phyloP scores from a whole-genome alignment of 2,888 invertebrate species.

The Teleiodes luculella region DNA sequence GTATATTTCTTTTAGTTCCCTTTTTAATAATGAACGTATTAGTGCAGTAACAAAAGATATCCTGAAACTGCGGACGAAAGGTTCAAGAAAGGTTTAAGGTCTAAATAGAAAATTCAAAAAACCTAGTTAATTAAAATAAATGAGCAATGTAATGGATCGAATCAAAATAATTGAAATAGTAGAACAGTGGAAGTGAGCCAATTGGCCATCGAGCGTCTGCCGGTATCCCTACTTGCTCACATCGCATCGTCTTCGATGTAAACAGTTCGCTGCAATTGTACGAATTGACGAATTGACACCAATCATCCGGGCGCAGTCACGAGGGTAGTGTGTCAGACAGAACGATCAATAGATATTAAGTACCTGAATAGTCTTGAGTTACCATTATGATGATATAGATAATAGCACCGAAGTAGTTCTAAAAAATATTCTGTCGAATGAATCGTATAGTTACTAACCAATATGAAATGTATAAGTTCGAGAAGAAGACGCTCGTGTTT shows the following conservation, averaged over 20 bases:
- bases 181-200: slow-evolving; percentile 40
- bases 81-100: no score
- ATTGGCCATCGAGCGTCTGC: slow-evolving; percentile 38
- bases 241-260: slow-evolving; percentile 33
- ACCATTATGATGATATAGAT: no score
- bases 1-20: no score
- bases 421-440: no score
- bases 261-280: slow-evolving; percentile 41
- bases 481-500: no score
- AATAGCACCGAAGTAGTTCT: no score
- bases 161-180: slow-evolving; percentile 41
- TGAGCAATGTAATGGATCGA: slow-evolving; percentile 28
- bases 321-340: slow-evolving; percentile 4
- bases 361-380: no score
- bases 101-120: background rate
- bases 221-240: slow-evolving; percentile 49
- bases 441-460: no score
- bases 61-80: no score
- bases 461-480: no score
- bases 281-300: slow-evolving; percentile 56
- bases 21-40: no score
- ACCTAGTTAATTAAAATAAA: slow-evolving; percentile 21
- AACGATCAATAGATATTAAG: background rate
- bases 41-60: no score
- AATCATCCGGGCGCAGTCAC: slow-evolving; percentile 35